phyloP scores from a whole-genome alignment of 2,888 invertebrate genomes.

The Latheticus oryzae region DNA sequence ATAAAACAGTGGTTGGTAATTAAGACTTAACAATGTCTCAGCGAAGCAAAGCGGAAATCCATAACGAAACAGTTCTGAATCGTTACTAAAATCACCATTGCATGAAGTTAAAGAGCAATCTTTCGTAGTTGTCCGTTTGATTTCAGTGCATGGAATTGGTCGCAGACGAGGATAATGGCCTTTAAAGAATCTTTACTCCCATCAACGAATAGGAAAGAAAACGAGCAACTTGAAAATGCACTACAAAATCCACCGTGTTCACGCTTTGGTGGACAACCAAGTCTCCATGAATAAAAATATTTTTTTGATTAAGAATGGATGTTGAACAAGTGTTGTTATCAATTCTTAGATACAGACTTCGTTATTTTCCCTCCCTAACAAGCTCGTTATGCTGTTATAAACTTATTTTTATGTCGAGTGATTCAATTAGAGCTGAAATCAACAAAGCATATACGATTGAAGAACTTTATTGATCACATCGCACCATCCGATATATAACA shows the following conservation, averaged over 20 bases:
- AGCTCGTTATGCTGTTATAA: constrained; percentile 41
- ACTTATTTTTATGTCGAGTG: constrained; percentile 35
- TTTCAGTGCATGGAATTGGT: constrained; percentile 22
- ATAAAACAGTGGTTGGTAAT: too few species aligned
- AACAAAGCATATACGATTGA: constrained; percentile 31
- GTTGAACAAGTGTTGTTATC: constrained; percentile 13
- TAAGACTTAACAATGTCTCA: constrained; percentile 16
- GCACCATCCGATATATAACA: constrained; percentile 37
- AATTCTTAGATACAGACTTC: constrained; percentile 23
- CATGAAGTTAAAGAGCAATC: constrained; percentile 32
- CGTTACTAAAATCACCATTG: constrained; percentile 19
- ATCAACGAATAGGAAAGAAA: constrained; percentile 37
- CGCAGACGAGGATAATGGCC: constrained; percentile 34
- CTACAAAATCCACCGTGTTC: constrained; percentile 27
- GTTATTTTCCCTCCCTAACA: constrained; percentile 33
- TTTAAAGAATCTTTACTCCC: constrained; percentile 28
- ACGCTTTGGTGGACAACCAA: constrained; percentile 28
- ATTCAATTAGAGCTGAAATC: constrained; percentile 41
- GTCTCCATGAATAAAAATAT: constrained; percentile 30
- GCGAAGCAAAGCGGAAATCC: constrained; percentile 27
- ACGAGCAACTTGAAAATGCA: constrained; percentile 40
- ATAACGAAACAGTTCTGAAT: constrained; percentile 24
- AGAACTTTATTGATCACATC: constrained; percentile 39
- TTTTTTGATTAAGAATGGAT: constrained; percentile 14
- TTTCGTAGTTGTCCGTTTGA: constrained; percentile 35